These are phyloP conservation scores for Nemotelus pantherinus DNA, from an alignment of 2,888 invertebrate species.

Conservation along the genomic window DNA sequence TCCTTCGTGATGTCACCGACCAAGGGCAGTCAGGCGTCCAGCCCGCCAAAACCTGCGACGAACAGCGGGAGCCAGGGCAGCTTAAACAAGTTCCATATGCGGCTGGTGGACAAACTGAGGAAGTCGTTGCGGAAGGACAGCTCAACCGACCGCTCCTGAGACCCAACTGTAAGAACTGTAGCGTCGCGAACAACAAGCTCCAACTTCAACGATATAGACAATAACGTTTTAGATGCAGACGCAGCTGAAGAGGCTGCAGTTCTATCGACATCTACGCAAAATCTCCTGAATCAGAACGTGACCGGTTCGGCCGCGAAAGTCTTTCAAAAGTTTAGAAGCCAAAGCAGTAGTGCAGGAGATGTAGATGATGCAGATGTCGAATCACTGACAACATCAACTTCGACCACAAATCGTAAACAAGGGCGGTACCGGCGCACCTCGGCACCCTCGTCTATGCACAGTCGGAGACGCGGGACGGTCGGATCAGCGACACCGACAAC, in stretches of 20 bases:
- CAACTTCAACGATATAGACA: conserved; percentile 46
- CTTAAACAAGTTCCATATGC: conserved; percentile 77
- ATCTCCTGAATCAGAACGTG: conserved; percentile 48
- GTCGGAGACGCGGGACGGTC: conserved; percentile 25
- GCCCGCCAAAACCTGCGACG: conserved; percentile 67
- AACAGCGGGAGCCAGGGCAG: conserved; percentile 69
- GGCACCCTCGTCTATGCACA: conserved; percentile 32
- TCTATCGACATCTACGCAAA: conserved; percentile 47
- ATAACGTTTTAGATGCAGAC: conserved; percentile 48
- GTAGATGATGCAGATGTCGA: conserved; percentile 17
- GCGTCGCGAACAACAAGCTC: conserved; percentile 22
- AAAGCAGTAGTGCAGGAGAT: conserved; percentile 14
- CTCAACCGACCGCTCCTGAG: conserved; percentile 52
- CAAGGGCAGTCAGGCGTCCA: conserved; percentile 67
- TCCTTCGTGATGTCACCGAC: conserved; percentile 72
- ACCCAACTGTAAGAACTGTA: conserved; percentile 14
- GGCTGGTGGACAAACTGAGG: conserved; percentile 77
- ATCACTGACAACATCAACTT: neutral
- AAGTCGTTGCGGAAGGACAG: conserved; percentile 69
- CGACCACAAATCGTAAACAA: conserved; percentile 30
- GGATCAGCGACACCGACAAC: conserved; percentile 25
- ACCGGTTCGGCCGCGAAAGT: conserved; percentile 12
- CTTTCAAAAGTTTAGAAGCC: conserved; percentile 9
- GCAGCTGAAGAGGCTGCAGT: conserved; percentile 44
- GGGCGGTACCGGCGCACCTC: conserved; percentile 37